A percentile compares a stretch with the other conserved stretches of the same genome.
Evolutionary conservation across 2,113 vertebrate species (phyloP).

Genomic region (Podarcis cretensis): DNA sequence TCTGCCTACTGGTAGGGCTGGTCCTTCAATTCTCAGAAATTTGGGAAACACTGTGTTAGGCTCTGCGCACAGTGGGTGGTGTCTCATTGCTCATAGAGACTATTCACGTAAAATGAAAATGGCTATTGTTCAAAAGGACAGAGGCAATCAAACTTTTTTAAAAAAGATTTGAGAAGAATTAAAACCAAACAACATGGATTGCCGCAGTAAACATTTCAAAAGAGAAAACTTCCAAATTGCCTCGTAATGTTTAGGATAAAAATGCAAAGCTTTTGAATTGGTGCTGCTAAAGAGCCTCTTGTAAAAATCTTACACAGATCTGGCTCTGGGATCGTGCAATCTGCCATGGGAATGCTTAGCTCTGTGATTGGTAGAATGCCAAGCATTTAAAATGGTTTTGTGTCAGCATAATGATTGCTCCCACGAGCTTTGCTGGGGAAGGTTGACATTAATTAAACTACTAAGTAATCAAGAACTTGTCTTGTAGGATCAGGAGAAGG

Average conservation of each 20-base stretch:
- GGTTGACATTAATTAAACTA: slow-evolving; percentile 73
- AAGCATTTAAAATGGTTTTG: slow-evolving; percentile 78
- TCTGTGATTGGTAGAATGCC: slow-evolving; percentile 76
- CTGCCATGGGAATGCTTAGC: slow-evolving; percentile 73
- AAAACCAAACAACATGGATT: slow-evolving; percentile 47
- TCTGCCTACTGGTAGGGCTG: not conserved
- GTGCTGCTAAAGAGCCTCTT: slow-evolving; percentile 64
- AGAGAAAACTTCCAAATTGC: slow-evolving; percentile 58
- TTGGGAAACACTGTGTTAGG: not conserved
- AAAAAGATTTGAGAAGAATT: not conserved
- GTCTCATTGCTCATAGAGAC: not conserved
- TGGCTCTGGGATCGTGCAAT: slow-evolving; percentile 69
- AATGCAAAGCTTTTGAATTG: slow-evolving; percentile 56
- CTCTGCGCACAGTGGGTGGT: not conserved
- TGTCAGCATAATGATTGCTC: slow-evolving; percentile 71
- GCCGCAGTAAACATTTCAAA: slow-evolving; percentile 62
- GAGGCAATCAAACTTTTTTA: slow-evolving; percentile 16
- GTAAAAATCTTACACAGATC: slow-evolving; percentile 69
- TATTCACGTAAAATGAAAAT: not conserved
- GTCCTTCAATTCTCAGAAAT: not conserved
- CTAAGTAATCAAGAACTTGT: slow-evolving; percentile 71
- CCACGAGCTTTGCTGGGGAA: slow-evolving; percentile 63
- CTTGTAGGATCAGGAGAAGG: slow-evolving; percentile 52
- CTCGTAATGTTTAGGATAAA: slow-evolving; percentile 57
- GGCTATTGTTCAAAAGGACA: slow-evolving; percentile 7